Conservation (phyloP, 2,888 invertebrate species). For the Germaria angustata region DNA sequence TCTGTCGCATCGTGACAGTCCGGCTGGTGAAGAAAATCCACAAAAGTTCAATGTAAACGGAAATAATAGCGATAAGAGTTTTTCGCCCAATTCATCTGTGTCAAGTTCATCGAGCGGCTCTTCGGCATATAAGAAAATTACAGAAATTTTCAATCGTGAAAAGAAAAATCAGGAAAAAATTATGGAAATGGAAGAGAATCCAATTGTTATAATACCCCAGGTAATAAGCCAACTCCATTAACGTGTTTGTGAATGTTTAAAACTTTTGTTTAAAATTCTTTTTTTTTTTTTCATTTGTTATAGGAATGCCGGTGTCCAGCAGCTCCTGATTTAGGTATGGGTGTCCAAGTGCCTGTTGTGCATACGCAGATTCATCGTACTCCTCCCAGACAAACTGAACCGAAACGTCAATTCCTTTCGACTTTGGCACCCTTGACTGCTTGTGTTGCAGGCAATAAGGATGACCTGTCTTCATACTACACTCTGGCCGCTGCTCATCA, state of each 20-base stretch:
- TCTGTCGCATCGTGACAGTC: slow-evolving; percentile 83
- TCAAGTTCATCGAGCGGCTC: slow-evolving; percentile 82
- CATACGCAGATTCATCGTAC: slow-evolving; percentile 79
- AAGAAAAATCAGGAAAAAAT: slow-evolving; percentile 79
- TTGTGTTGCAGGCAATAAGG: slow-evolving; percentile 85
- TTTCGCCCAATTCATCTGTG: slow-evolving; percentile 83
- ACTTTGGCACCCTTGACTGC: slow-evolving; percentile 89
- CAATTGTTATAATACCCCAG: slow-evolving; percentile 80
- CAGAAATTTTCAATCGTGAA: slow-evolving; percentile 80
- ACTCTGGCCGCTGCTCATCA: slow-evolving; percentile 82
- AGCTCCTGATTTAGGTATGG: slow-evolving; percentile 82
- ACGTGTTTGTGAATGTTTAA: not conserved
- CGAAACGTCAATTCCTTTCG: slow-evolving; percentile 88
- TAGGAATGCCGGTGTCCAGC: slow-evolving; percentile 80
- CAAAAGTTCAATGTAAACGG: slow-evolving; percentile 78
- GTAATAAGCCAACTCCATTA: slow-evolving; percentile 63
- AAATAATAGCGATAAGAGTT: slow-evolving; percentile 82
- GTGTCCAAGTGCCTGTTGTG: slow-evolving; percentile 80
- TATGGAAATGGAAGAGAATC: slow-evolving; percentile 80
- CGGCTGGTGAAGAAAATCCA: slow-evolving; percentile 84
- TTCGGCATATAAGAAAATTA: slow-evolving; percentile 84
- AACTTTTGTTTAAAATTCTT: no score
- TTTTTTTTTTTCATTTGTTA: not conserved
- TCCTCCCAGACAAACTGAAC: slow-evolving; percentile 82
- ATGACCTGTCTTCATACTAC: slow-evolving; percentile 83